A percentile compares a stretch with the other conserved stretches of the same genome.
phyloP scores from a whole-genome alignment of 2,113 vertebrate species.

The Oenanthe oenanthe region DNA sequence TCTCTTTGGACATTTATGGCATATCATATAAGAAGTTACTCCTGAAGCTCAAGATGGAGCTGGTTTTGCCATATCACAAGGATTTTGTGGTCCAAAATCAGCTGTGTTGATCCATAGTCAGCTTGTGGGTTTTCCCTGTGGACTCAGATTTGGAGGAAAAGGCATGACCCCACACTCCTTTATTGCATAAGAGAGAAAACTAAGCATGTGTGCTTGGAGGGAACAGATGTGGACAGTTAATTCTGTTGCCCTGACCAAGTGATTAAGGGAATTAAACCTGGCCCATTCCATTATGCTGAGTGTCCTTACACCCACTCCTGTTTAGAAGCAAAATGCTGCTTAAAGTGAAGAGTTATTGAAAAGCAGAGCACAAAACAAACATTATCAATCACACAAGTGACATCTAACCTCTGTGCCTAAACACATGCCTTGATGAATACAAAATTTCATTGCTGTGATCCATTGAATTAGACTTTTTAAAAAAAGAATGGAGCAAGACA shows the following conservation, averaged over 20 bases:
- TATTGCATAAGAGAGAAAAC: slow-evolving; percentile 55
- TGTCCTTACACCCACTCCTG: slow-evolving; percentile 71
- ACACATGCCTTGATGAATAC: slow-evolving; percentile 40
- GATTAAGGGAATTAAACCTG: slow-evolving; percentile 82
- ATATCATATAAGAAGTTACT: not conserved
- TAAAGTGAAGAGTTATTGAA: slow-evolving; percentile 70
- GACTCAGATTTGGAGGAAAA: not conserved
- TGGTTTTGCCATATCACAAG: not conserved
- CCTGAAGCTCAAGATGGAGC: not conserved
- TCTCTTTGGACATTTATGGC: not conserved
- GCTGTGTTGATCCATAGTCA: not conserved
- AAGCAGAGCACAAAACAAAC: slow-evolving; percentile 69
- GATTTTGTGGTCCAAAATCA: not conserved
- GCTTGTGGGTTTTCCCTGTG: not conserved
- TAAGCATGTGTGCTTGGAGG: slow-evolving; percentile 39
- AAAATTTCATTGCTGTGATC: slow-evolving; percentile 29
- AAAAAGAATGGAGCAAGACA: slow-evolving; percentile 25
- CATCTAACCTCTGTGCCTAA: slow-evolving; percentile 67
- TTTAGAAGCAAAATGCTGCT: slow-evolving; percentile 60
- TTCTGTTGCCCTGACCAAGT: slow-evolving; percentile 77
- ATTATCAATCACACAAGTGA: slow-evolving; percentile 70
- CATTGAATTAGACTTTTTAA: slow-evolving; percentile 53
- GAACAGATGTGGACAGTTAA: slow-evolving; percentile 81
- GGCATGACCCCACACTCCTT: slow-evolving; percentile 39
- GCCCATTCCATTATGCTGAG: slow-evolving; percentile 77